Percentiles rank a stretch among this genome's conserved stretches.
Evolutionary conservation across 2,797 vertebrate species (phyloP).

Genomic region (Melanotaenia maccullochi): DNA sequence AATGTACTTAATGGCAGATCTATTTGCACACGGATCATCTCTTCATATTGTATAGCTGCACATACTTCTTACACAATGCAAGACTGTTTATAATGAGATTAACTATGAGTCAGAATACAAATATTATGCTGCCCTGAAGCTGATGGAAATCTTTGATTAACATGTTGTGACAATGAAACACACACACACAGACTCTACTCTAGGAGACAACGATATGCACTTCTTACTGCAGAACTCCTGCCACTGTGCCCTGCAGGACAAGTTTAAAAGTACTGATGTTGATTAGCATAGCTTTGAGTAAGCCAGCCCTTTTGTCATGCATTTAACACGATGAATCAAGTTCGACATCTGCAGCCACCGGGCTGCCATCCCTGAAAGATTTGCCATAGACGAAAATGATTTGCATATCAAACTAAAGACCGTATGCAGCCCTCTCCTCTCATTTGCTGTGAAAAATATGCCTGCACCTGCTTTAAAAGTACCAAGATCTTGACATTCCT

Average conservation of each 20-base stretch:
- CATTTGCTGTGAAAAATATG: conserved; percentile 65
- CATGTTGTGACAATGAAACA: conserved; percentile 51
- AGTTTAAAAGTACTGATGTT: conserved; percentile 70
- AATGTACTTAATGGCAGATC: conserved; percentile 45
- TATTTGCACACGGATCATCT: conserved; percentile 56
- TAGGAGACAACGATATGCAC: conserved; percentile 3
- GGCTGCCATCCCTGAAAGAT: conserved; percentile 69
- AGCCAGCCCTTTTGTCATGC: conserved; percentile 73
- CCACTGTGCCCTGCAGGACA: conserved; percentile 49
- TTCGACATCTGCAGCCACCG: conserved; percentile 77
- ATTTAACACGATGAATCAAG: conserved; percentile 77
- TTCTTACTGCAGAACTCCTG: conserved; percentile 37
- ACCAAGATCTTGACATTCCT: conserved; percentile 5
- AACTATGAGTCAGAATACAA: conserved; percentile 60
- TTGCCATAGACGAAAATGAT: conserved; percentile 64
- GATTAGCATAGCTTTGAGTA: conserved; percentile 84
- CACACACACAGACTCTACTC: conserved; percentile 21
- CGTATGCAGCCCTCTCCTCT: conserved; percentile 44
- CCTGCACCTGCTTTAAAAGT: conserved; percentile 47
- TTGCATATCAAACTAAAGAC: conserved; percentile 76
- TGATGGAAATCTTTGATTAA: conserved; percentile 54
- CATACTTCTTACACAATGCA: conserved; percentile 47
- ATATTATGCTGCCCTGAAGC: conserved; percentile 42
- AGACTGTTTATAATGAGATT: conserved; percentile 62
- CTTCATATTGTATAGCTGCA: conserved; percentile 40